These are phyloP conservation scores for Bombycilla garrulus DNA, from an alignment of 2,113 vertebrate species.

Conservation along the genomic window DNA sequence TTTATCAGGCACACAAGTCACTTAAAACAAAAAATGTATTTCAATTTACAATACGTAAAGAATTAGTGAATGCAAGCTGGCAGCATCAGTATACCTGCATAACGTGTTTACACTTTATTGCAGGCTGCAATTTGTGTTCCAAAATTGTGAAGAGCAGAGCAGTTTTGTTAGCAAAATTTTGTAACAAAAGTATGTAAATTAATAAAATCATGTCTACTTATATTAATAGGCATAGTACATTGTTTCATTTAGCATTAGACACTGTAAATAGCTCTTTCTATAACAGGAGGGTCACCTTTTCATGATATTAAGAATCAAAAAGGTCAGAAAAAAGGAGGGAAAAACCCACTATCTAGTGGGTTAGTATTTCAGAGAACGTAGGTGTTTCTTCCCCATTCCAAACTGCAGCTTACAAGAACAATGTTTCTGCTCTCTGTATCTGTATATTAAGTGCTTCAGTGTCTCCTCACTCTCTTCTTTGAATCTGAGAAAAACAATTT, in stretches of 20 bases:
- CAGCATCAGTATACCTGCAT: neutral
- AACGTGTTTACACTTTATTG: neutral
- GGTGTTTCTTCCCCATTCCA: neutral
- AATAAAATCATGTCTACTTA: neutral
- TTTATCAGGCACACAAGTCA: neutral
- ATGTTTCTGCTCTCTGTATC: neutral
- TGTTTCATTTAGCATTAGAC: neutral
- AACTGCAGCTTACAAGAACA: neutral
- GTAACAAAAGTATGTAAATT: neutral
- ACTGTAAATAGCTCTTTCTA: neutral
- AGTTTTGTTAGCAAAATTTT: neutral
- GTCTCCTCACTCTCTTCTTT: neutral
- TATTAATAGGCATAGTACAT: neutral
- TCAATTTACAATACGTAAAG: neutral
- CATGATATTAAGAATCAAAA: neutral
- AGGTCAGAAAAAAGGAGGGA: fast-evolving
- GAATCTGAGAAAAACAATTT: neutral
- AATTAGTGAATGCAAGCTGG: neutral
- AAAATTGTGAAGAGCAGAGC: neutral
- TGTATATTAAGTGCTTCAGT: neutral
- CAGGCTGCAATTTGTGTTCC: neutral
- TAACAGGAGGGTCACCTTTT: neutral
- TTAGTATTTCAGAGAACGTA: neutral
- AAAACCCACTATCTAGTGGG: fast-evolving
- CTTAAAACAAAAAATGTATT: neutral